A percentile compares a stretch with the other conserved stretches of the same genome.
These are phyloP conservation scores for Otocyon megalotis DNA, from an alignment of 2,113 vertebrate species.

Conservation along the genomic window DNA sequence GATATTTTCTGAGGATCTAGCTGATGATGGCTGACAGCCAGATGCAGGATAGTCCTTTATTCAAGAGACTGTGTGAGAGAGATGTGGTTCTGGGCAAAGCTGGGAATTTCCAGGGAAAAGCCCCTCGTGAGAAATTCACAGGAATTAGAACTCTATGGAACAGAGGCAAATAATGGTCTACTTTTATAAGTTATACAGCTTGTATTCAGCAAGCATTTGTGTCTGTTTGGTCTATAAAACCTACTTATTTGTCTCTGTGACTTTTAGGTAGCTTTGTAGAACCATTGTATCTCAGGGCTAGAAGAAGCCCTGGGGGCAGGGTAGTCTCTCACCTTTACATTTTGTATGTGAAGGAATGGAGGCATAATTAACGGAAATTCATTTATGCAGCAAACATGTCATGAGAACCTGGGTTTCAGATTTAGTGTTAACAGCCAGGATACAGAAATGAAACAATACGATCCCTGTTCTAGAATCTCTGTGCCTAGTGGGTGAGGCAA, in stretches of 20 bases:
- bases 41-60: background rate
- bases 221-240: background rate
- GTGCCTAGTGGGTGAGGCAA: background rate
- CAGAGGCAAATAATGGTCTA: background rate
- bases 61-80: background rate
- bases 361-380: constrained; percentile 38
- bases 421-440: background rate
- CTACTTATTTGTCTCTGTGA: background rate
- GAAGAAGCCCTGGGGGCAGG: background rate
- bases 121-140: background rate
- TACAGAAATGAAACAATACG: constrained; percentile 4
- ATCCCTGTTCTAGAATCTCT: constrained; percentile 26
- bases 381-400: constrained; percentile 49
- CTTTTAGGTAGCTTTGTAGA: background rate
- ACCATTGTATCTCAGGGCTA: background rate
- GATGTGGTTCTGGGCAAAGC: background rate
- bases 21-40: background rate
- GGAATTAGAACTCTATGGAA: background rate
- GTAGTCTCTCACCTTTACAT: background rate
- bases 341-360: constrained; percentile 13
- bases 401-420: background rate
- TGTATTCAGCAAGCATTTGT: background rate
- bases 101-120: background rate
- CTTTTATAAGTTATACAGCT: background rate
- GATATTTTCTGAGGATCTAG: background rate